phyloP scores from a whole-genome alignment of 2,888 invertebrate genomes.

The Synergus laeviventris region DNA sequence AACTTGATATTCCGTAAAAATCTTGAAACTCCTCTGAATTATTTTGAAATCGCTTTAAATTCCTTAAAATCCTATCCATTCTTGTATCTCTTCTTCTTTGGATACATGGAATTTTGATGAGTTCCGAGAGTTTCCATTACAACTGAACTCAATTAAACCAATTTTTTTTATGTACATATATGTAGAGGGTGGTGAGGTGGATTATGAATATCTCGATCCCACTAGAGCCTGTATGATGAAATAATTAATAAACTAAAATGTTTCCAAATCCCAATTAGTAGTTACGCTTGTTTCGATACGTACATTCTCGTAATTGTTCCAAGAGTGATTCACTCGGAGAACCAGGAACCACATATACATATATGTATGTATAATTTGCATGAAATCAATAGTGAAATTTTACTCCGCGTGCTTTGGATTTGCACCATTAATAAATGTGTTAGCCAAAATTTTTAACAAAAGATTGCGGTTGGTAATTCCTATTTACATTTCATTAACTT shows the following conservation, averaged over 20 bases:
- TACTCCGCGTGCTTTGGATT: background rate
- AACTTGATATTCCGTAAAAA: too few species aligned
- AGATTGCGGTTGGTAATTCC: background rate
- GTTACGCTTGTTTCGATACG: background rate
- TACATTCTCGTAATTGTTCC: background rate
- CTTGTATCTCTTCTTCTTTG: too few species aligned
- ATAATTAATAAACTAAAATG: background rate
- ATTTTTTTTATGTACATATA: too few species aligned
- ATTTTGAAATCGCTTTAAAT: too few species aligned
- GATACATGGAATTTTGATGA: too few species aligned
- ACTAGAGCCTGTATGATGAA: background rate
- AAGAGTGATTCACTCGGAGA: background rate
- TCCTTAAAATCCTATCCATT: too few species aligned
- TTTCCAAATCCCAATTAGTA: slow-evolving; percentile 29
- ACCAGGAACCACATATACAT: background rate
- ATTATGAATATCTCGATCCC: background rate
- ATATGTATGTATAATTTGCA: background rate
- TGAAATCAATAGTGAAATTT: background rate
- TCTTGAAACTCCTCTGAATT: too few species aligned
- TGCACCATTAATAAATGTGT: background rate
- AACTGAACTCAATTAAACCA: too few species aligned
- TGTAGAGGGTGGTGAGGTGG: background rate
- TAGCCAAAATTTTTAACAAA: background rate
- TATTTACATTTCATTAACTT: slow-evolving; percentile 23
- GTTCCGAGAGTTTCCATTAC: too few species aligned